Percentiles rank a stretch among this genome's conserved stretches.
Evolutionary conservation across 2,888 invertebrate species (phyloP).

Genomic region (Philonicus albiceps): DNA sequence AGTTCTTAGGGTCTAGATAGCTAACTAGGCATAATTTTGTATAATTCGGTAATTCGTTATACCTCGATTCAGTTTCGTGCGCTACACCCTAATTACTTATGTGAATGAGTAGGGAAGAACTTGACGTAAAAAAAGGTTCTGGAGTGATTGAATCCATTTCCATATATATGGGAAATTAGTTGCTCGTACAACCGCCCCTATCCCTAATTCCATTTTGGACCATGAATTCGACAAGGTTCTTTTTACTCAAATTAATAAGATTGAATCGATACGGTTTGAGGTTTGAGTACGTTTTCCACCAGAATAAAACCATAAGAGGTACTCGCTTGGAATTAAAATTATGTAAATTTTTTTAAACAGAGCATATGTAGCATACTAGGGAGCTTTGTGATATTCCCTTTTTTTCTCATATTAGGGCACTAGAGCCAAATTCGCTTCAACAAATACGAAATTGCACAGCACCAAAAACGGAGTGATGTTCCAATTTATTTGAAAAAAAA

Average conservation of each 20-base stretch:
- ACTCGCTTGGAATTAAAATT: background rate
- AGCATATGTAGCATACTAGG: background rate
- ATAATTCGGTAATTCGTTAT: background rate
- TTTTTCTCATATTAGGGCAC: background rate
- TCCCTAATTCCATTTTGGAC: slow-evolving; percentile 1
- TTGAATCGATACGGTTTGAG: background rate
- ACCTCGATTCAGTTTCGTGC: background rate
- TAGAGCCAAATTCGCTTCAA: background rate
- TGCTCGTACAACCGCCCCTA: background rate
- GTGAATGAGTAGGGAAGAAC: background rate
- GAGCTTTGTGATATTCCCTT: background rate
- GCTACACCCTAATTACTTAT: slow-evolving; percentile 8
- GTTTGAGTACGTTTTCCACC: background rate
- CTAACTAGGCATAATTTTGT: slow-evolving; percentile 18
- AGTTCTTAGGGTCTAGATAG: background rate
- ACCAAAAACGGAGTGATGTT: background rate
- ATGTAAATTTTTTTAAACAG: background rate
- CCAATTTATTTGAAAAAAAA: background rate
- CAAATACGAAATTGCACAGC: background rate
- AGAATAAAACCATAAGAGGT: background rate
- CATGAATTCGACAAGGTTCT: background rate
- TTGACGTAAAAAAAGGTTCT: background rate
- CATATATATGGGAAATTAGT: slow-evolving; percentile 16
- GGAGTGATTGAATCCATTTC: slow-evolving; percentile 5
- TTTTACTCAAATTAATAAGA: slow-evolving; percentile 8